Percentiles rank a stretch among this genome's conserved stretches.
Evolutionary conservation across 2,888 invertebrate genomes (phyloP).

Genomic region (Lycophotia porphyrea): DNA sequence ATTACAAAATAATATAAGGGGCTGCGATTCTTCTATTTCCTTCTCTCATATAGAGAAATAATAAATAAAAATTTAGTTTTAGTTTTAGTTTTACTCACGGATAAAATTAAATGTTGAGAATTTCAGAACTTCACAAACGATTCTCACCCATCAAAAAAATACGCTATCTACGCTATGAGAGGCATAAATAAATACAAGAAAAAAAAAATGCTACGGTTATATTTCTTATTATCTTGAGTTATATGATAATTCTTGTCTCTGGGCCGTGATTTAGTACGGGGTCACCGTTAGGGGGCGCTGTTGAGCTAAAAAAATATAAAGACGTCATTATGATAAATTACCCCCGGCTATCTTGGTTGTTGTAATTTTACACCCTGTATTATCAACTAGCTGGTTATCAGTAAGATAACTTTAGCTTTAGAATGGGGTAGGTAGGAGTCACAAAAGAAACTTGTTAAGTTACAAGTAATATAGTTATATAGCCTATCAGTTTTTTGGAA

Average conservation of each 20-base stretch:
- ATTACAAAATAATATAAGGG: not conserved
- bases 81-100: not conserved
- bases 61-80: not conserved
- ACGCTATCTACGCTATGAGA: slow-evolving; percentile 50
- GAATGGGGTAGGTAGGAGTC: not conserved
- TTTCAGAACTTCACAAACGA: not conserved
- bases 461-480: not conserved
- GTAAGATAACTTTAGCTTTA: slow-evolving; percentile 41
- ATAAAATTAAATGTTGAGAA: not conserved
- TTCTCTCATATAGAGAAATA: not conserved
- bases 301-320: slow-evolving; percentile 76
- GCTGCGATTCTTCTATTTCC: not conserved
- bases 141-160: slow-evolving; percentile 10
- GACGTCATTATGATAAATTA: slow-evolving; percentile 85
- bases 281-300: slow-evolving; percentile 76
- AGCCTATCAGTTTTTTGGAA: not conserved
- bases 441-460: slow-evolving; percentile 8
- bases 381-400: slow-evolving; percentile 55
- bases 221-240: slow-evolving; percentile 85
- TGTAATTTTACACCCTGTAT: slow-evolving; percentile 75
- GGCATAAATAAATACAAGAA: slow-evolving; percentile 53
- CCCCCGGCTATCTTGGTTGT: slow-evolving; percentile 63
- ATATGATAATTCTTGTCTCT: slow-evolving; percentile 87
- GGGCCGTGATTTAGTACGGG: slow-evolving; percentile 83
- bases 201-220: slow-evolving; percentile 68